Conservation (phyloP, 2,113 vertebrate species). For the Ciconia boyciana region DNA sequence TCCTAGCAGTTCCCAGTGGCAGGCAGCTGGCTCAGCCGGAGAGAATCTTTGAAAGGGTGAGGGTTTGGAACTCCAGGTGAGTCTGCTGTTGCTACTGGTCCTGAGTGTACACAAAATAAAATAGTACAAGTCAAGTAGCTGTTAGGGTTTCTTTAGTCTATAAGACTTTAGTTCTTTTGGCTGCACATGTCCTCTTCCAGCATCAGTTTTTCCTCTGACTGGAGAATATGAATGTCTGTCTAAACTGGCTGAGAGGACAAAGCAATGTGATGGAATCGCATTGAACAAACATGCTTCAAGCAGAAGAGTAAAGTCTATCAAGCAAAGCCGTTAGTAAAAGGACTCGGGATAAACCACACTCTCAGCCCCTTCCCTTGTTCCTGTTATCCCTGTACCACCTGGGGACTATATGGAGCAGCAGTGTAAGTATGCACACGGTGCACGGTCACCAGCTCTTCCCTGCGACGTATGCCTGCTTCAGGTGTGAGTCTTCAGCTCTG, state of each 20-base stretch:
- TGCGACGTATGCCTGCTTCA: neutral
- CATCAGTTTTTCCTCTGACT: neutral
- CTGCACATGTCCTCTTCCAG: neutral
- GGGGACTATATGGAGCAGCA: neutral
- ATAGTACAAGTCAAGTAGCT: neutral
- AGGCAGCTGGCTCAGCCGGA: neutral
- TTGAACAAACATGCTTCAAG: neutral
- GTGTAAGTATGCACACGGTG: fast-evolving
- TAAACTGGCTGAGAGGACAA: neutral
- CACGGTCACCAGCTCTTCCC: fast-evolving
- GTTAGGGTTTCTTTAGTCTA: neutral
- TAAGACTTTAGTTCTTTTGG: neutral
- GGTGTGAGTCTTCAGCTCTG: neutral
- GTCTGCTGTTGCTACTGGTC: neutral
- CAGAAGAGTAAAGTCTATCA: neutral
- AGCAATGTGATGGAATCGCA: neutral
- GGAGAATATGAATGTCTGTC: neutral
- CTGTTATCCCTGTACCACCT: neutral
- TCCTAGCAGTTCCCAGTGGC: neutral
- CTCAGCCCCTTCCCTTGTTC: neutral
- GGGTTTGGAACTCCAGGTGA: neutral
- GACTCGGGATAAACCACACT: neutral
- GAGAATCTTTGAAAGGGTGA: neutral
- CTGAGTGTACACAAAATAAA: neutral
- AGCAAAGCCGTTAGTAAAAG: neutral